Conservation (phyloP, 2,888 invertebrate genomes). For the Drosophila anceps region DNA sequence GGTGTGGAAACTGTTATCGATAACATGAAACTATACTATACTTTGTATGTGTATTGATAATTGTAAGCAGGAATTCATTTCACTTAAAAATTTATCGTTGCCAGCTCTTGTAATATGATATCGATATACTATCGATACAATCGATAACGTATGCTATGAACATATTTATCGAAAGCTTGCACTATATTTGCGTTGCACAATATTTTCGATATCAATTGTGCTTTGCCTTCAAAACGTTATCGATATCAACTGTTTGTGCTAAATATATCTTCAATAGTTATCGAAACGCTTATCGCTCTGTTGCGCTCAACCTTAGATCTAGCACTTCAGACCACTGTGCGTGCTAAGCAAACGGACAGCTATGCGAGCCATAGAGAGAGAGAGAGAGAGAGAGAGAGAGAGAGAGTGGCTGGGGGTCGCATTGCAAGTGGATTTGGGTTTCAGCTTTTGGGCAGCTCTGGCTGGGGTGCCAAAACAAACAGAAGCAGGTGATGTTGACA, state of each 20-base stretch:
- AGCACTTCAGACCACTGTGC: constrained; percentile 17
- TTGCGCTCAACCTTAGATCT: background rate
- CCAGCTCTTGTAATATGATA: background rate
- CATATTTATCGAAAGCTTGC: background rate
- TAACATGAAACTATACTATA: background rate
- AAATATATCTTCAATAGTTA: background rate
- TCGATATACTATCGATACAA: background rate
- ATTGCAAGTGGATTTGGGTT: constrained; percentile 37
- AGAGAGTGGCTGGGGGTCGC: constrained; percentile 28
- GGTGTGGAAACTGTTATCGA: background rate
- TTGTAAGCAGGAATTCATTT: background rate
- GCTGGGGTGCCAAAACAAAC: constrained; percentile 42
- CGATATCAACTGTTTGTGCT: background rate
- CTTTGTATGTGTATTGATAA: background rate
- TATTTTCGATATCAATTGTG: background rate
- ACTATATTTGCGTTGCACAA: background rate
- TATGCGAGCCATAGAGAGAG: constrained; percentile 2
- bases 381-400: no score
- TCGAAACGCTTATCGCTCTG: background rate
- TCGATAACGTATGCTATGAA: background rate
- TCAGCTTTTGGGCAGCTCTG: constrained; percentile 11
- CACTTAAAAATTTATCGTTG: background rate
- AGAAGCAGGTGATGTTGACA: constrained; percentile 78
- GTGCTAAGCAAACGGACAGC: constrained; percentile 7
- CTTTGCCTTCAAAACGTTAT: no score